Evolutionary conservation across 2,888 invertebrate species (phyloP).

Genomic region (Rhingia rostrata): DNA sequence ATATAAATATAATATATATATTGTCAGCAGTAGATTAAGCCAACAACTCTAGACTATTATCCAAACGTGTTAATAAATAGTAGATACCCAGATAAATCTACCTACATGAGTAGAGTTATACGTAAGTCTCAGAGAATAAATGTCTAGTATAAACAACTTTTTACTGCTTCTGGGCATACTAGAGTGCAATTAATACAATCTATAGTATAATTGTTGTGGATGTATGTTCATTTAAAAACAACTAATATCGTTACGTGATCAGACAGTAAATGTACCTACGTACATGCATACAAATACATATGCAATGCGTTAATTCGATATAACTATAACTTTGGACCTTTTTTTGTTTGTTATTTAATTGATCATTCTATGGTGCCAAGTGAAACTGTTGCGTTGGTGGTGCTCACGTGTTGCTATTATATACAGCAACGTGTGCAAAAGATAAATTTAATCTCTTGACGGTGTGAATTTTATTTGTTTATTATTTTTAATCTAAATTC

Average conservation of each 20-base stretch:
- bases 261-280: not conserved
- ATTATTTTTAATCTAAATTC: not conserved
- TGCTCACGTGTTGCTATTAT: constrained; percentile 26
- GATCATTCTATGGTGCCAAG: constrained; percentile 14
- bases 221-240: not conserved
- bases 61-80: constrained; percentile 32
- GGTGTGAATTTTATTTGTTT: not conserved
- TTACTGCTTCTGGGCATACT: not conserved
- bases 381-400: constrained; percentile 21
- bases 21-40: constrained; percentile 10
- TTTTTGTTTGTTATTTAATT: constrained; percentile 7
- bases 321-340: constrained; percentile 10
- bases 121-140: constrained; percentile 28
- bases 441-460: constrained; percentile 37
- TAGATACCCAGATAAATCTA: not conserved
- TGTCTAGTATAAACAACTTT: not conserved
- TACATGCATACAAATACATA: not conserved
- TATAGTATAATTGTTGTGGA: constrained; percentile 1
- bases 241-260: constrained; percentile 1
- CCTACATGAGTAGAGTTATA: not conserved
- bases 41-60: not conserved
- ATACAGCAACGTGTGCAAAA: constrained; percentile 25
- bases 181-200: not conserved
- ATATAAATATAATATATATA: constrained; percentile 18
- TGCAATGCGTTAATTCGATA: not conserved